Percentiles rank a stretch among this genome's conserved stretches.
Evolutionary conservation across 2,888 invertebrate species (phyloP).

Genomic region (Boloria euphrosyne): DNA sequence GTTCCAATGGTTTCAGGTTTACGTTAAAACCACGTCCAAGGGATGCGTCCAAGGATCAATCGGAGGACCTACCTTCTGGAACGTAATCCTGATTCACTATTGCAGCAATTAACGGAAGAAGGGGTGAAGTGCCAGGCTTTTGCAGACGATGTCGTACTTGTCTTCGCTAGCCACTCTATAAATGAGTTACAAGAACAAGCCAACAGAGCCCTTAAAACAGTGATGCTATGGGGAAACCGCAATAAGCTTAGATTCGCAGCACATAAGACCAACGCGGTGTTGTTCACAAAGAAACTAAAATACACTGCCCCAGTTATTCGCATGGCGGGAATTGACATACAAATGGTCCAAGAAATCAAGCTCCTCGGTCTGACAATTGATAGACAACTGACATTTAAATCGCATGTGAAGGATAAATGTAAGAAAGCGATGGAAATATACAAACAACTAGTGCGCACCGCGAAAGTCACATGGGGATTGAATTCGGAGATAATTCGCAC

Average conservation of each 20-base stretch:
- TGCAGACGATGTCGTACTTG: conserved; percentile 24
- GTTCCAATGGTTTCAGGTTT: too few relatives aligned
- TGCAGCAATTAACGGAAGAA: neutral
- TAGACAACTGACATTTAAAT: neutral
- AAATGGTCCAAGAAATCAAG: neutral
- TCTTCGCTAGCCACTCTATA: neutral
- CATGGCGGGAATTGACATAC: neutral
- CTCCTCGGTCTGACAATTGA: neutral
- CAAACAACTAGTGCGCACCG: too few relatives aligned
- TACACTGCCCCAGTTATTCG: neutral
- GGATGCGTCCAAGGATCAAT: conserved; percentile 35
- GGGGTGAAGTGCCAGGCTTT: conserved; percentile 26
- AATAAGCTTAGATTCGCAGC: neutral
- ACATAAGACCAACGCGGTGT: neutral
- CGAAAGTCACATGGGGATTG: too few relatives aligned
- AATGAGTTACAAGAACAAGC: too few relatives aligned
- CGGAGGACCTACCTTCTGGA: conserved; percentile 32
- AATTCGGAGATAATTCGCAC: too few relatives aligned
- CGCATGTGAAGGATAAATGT: too few relatives aligned
- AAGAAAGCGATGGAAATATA: too few relatives aligned
- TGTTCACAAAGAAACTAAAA: conserved; percentile 3
- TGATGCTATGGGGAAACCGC: neutral
- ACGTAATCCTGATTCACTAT: conserved; percentile 27
- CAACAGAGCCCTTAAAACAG: too few relatives aligned
- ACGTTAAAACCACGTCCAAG: conserved; percentile 10